Evolutionary conservation across 1,140 invertebrate genomes (phyloP), one percentile per base, ranked within the genome.

Genomic region (Drosophila oshimai): DNA sequence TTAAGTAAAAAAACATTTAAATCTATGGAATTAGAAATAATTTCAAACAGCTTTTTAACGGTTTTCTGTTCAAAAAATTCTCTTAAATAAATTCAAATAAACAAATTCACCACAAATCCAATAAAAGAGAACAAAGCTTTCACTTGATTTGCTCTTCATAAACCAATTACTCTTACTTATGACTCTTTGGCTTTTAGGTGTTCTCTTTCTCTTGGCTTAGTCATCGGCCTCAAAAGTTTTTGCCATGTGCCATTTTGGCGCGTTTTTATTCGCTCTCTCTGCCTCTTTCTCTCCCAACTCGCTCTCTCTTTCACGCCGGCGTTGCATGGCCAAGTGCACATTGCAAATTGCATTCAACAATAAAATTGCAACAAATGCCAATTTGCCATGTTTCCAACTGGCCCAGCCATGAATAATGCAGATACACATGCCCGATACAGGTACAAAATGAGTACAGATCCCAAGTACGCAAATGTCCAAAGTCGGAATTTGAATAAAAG

Each of bases 391-490:
- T 31, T 33, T n/a, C n/a, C n/a, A n/a, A n/a, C n/a, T n/a, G n/a
- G 50, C 28, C 42, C 61, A 55, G 61, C 51, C 42, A 60, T 71
- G 68, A 71, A 71, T 71, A 71, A 71, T 71, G 65, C 65, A 60
- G 26, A 36, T 28, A 15, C 28, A 20, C 26, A 24, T 26, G 22
- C 28, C 17, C 6, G 6, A 37, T 20, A 28, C 5, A 41, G 12
- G 18, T 29, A 31, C 29, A 22, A 15, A 39, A 20, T 7, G 3
- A 36, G 13, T 41, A 18, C 20, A 18, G 7, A 55, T 55, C 6
- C 20, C 34, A 60, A 29, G 20, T 18, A 9, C n/a, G 13, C 28
- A 42, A 50, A 28, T 42, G n/a, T 4, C 22, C 12, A 17, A 26
- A 29, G 6, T 22, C 0, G 5, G 4, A 22, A 10, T 17, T n/a